Percentiles rank a stretch among this genome's conserved stretches.
phyloP scores from a whole-genome alignment of 2,888 invertebrate species.

The Mimumesa dahlbomi region DNA sequence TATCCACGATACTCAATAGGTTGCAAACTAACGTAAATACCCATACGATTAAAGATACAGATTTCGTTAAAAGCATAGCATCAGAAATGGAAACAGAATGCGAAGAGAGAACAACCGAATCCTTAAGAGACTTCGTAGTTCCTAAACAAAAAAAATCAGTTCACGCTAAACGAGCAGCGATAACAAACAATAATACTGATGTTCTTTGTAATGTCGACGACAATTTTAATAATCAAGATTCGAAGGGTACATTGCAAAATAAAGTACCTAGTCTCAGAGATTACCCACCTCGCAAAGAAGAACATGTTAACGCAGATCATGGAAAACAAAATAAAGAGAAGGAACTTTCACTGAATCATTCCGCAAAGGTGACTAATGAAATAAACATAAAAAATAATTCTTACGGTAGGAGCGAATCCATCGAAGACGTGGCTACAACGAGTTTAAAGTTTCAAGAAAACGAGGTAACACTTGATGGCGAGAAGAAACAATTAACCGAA shows the following conservation, averaged over 20 bases:
- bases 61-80: constrained; percentile 53
- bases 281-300: constrained; percentile 75
- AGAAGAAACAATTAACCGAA: constrained; percentile 79
- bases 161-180: constrained; percentile 27
- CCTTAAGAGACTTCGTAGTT: constrained; percentile 58
- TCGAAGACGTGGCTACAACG: constrained; percentile 6
- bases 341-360: constrained; percentile 28
- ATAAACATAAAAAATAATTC: constrained; percentile 15
- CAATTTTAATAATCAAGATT: constrained; percentile 62
- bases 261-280: constrained; percentile 71
- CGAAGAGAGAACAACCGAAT: constrained; percentile 49
- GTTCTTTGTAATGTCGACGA: constrained; percentile 53
- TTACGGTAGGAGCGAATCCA: constrained; percentile 27
- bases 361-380: constrained; percentile 18
- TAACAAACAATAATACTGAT: constrained; percentile 28
- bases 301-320: constrained; percentile 41
- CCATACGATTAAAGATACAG: constrained; percentile 13
- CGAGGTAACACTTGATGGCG: constrained; percentile 76
- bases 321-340: constrained; percentile 54
- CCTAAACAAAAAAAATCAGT: constrained; percentile 49
- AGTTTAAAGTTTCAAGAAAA: constrained; percentile 67
- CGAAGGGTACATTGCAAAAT: constrained; percentile 58
- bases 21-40: constrained; percentile 60
- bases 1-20: constrained; percentile 67
- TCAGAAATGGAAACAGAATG: constrained; percentile 59